Base-by-base conservation (phyloP, 2,113 vertebrate genomes). In the Ascaphus truei region DNA sequence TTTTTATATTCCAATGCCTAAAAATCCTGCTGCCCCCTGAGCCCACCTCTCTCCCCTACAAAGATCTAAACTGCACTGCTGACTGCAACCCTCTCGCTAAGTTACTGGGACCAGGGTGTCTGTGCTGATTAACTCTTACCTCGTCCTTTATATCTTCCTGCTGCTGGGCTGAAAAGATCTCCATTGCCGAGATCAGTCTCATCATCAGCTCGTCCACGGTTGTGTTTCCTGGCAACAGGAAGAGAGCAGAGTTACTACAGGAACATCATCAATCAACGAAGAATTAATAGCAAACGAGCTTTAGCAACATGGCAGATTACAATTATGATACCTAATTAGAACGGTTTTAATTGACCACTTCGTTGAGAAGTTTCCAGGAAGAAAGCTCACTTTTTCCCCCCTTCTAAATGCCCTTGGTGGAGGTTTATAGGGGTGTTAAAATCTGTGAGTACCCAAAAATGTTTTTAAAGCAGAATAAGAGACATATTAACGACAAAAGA, bases 151-250 rank as follows among this genome's bases (percentile, higher is more conserved):
- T 98, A 81, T 99, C 96, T 80, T 99, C 96, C 77, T 97, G 95
- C 73, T 99, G 98, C 76, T 99, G 98, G 77, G 95, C 95, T 75
- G 93, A 93, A 82, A 99, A 99, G 86, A 99, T 99, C 81, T 99
- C 96, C 94, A 96, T 93, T 1, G 98, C 96, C 73, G 94, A 95
- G 92, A 99, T 99, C 83, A 99, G 91, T 83, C 96, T 94, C 96
- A 98, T 99, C 96, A 99, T 99, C 77, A 99, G 88, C 82, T 99
- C 98, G 75, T 99, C 97, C 82, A 99, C 96, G 75, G 96, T 95
- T 61, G 96, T 98, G 89, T 99, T 99, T 76, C 98, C 98, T 99
- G 80, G 81, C 75, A 84, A 90, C 76, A 83, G 23, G 59, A 67
- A 81, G 29, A 83, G 9, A 68, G 68, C 63, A 72, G 77, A 73